Base-by-base conservation (phyloP, 1,140 invertebrate species). In the Neotoxoptera formosana region DNA sequence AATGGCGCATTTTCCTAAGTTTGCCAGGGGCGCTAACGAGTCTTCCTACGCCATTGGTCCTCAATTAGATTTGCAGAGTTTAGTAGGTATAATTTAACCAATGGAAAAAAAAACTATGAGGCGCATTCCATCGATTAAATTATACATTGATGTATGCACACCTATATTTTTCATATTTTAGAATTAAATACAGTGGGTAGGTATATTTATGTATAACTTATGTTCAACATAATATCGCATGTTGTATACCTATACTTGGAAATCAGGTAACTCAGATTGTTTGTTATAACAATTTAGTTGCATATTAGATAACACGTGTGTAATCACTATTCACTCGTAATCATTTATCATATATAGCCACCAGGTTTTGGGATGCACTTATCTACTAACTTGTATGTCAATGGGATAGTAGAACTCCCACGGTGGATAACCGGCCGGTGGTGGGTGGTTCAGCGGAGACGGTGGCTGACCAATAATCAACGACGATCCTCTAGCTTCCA, bases 401-500 rank as follows among this genome's bases (percentile, higher is more conserved):
- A 97, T 97, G 48, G 97, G 97, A 95, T 97, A 97, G 94, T 97
- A 97, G 94, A 96, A 95, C 94, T 96, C 96, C 96, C 96, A 97
- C 92, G 95, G 95, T 93, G 95, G 96, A 95, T 95, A 93, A 41
- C 23, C 93, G 47, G 87, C n/a, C n/a, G 93, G 91, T 95, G 95
- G 95, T 51, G 96, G 95, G 56, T 96, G 96, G 81, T 93, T 93
- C 17, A 93, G 56, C 7, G 81, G 91, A 94, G 95, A 95, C 94
- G 96, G 96, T 94, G 96, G 96, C 95, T 97, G 95, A 94, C 97
- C 96, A 94, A 97, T 96, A 90, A 97, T 97, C 93, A 97, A 96
- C 30, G 97, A 97, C 9, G 97, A 97, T 93, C 97, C 97, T 93
- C 97, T 96, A 87, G 97, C 96, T 94, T 98, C 97, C 94, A 98